Conservation (phyloP, 2,113 vertebrate genomes). For the Protobothrops flavoviridis region DNA sequence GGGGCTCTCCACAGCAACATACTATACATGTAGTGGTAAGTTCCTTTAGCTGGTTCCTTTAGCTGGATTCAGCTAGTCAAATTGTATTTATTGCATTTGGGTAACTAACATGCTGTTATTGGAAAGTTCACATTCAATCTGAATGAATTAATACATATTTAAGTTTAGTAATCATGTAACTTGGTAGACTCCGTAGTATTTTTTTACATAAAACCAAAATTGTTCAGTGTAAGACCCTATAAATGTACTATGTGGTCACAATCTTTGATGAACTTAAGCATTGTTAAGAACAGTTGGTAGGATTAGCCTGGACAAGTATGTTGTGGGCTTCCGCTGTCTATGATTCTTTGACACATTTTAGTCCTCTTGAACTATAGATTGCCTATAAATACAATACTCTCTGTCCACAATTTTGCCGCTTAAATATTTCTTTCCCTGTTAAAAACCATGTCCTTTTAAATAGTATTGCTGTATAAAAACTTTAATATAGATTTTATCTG, state of each 20-base stretch:
- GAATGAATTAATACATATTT: not conserved
- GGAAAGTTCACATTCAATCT: not conserved
- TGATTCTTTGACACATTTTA: not conserved
- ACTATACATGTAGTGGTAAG: constrained; percentile 99
- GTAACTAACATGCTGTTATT: constrained; percentile 10
- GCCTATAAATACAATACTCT: not conserved
- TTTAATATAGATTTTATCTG: not conserved
- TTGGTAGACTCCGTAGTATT: not conserved
- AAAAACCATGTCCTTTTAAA: not conserved
- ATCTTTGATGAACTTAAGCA: not conserved
- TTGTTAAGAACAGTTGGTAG: not conserved
- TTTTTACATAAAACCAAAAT: not conserved
- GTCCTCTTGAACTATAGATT: not conserved
- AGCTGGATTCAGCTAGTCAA: constrained; percentile 31
- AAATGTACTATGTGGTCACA: not conserved
- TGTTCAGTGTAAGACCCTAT: not conserved
- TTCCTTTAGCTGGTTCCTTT: constrained; percentile 68
- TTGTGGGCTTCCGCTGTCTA: not conserved
- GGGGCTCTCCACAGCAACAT: constrained; percentile 93
- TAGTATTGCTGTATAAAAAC: not conserved
- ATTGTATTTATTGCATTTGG: not conserved
- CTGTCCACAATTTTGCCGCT: not conserved
- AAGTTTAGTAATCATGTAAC: not conserved
- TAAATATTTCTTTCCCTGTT: not conserved
- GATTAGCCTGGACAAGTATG: not conserved